A percentile compares a stretch with the other conserved stretches of the same genome.
Evolutionary conservation across 2,797 vertebrate genomes (phyloP).

Genomic region (Monodelphis domestica): DNA sequence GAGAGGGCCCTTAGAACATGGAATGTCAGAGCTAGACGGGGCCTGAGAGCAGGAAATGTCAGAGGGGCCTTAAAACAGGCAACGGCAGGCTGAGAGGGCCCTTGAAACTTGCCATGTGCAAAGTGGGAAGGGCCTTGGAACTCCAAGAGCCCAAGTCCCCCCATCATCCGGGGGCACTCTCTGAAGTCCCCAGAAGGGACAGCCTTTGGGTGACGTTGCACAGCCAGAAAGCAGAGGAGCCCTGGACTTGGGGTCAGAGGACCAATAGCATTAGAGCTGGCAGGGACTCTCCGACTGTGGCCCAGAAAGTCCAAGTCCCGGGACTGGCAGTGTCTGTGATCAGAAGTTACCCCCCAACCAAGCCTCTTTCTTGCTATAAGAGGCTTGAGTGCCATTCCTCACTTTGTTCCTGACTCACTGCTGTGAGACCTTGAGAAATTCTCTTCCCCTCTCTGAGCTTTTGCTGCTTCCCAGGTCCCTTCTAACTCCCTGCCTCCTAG

Average conservation of each 20-base stretch:
- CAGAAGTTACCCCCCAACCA: neutral
- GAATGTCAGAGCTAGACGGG: too few species aligned
- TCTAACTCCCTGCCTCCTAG: neutral
- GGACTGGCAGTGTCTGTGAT: too few species aligned
- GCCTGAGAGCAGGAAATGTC: too few species aligned
- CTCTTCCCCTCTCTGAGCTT: neutral
- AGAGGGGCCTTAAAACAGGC: neutral
- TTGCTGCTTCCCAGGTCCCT: neutral
- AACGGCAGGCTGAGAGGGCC: neutral
- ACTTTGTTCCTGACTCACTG: too few species aligned
- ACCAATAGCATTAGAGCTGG: too few species aligned
- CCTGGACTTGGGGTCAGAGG: neutral
- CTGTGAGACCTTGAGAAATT: neutral
- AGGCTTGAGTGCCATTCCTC: neutral
- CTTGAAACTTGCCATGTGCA: neutral
- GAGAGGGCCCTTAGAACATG: neutral
- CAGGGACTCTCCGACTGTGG: neutral
- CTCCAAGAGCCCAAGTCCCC: neutral
- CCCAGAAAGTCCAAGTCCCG: neutral
- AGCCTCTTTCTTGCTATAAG: neutral
- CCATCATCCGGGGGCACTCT: neutral
- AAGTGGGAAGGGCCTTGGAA: neutral
- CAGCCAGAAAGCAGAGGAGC: neutral
- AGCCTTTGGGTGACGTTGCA: neutral
- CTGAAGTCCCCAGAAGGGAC: accelerated